A percentile compares a stretch with the other conserved stretches of the same genome.
Conservation (phyloP, 2,113 vertebrate genomes). For the Benitochromis conjunctus region DNA sequence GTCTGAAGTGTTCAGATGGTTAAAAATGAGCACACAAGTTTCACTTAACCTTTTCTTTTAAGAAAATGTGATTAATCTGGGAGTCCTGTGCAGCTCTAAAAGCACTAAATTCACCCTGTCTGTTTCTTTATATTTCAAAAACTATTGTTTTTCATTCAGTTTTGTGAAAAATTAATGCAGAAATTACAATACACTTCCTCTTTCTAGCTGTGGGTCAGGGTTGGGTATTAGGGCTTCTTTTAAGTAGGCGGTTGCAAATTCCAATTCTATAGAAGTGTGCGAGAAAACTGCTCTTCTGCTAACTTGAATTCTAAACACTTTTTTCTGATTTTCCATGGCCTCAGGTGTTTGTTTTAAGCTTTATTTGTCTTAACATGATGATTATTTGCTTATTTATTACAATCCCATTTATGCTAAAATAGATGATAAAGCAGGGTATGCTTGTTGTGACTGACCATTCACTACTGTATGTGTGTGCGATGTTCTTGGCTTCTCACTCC, state of each 20-base stretch:
- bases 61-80: slow-evolving; percentile 4
- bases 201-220: neutral
- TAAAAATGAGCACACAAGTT: neutral
- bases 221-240: neutral
- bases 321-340: neutral
- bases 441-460: neutral
- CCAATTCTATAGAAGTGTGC: fast-evolving
- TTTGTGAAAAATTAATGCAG: neutral
- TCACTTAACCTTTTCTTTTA: neutral
- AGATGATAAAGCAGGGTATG: neutral
- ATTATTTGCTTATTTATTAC: neutral
- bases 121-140: neutral
- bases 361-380: neutral
- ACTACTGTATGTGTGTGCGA: neutral
- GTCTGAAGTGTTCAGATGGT: neutral
- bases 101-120: neutral
- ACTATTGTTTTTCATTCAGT: neutral
- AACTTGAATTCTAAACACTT: neutral
- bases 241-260: neutral
- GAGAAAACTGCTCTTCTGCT: neutral
- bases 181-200: neutral
- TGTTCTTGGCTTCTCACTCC: neutral
- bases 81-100: neutral
- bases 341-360: neutral
- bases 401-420: neutral